A percentile compares a stretch with the other conserved stretches of the same genome.
phyloP scores from a whole-genome alignment of 2,888 invertebrate species.

The Belgica antarctica region DNA sequence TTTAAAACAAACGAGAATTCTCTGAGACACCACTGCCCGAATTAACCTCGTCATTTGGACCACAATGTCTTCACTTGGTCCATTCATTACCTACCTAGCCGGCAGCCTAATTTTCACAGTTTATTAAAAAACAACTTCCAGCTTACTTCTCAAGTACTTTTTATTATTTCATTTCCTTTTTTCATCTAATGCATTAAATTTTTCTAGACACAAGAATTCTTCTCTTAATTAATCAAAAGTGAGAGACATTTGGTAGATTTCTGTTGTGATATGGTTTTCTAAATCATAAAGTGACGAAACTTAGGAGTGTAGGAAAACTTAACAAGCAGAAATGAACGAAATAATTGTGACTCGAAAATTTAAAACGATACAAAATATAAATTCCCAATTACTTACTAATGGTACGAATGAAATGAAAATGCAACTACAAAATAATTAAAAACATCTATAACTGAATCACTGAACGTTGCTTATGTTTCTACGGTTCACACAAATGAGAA shows the following conservation, averaged over 20 bases:
- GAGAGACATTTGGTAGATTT: not conserved
- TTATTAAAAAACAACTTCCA: too few species aligned
- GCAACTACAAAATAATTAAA: not conserved
- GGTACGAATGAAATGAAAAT: not conserved
- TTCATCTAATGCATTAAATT: not conserved
- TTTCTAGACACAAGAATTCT: not conserved
- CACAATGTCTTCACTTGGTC: too few species aligned
- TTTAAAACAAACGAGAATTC: too few species aligned
- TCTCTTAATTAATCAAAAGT: not conserved
- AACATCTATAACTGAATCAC: not conserved
- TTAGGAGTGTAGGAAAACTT: not conserved
- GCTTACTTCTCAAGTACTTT: too few species aligned
- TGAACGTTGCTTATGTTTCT: not conserved
- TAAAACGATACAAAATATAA: not conserved
- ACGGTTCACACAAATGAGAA: slow-evolving; percentile 4
- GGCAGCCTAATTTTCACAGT: too few species aligned
- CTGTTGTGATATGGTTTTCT: not conserved
- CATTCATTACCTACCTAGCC: too few species aligned
- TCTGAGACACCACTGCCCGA: too few species aligned
- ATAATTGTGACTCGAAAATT: not conserved
- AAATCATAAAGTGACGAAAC: not conserved
- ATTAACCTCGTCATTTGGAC: too few species aligned
- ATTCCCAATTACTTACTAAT: slow-evolving; percentile 13
- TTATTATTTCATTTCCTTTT: too few species aligned
- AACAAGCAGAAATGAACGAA: not conserved